These are phyloP conservation scores for Buphagus erythrorhynchus DNA, from an alignment of 2,797 vertebrate genomes.

Conservation along the genomic window DNA sequence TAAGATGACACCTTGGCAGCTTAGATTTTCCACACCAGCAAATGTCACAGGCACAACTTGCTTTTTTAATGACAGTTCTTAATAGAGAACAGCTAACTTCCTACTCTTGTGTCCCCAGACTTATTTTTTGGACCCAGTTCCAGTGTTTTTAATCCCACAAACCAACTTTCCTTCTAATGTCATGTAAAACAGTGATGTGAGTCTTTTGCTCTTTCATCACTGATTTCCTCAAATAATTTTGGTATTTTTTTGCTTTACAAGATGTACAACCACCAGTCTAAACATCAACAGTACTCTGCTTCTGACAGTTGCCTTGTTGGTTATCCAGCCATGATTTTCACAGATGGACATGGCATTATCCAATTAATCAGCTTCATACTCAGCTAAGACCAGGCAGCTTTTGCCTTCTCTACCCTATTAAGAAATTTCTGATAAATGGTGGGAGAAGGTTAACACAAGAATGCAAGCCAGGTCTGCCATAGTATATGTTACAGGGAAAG, in stretches of 20 bases:
- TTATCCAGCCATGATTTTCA: not conserved
- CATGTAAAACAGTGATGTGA: not conserved
- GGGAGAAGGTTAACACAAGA: not conserved
- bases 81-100: not conserved
- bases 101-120: not conserved
- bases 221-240: not conserved
- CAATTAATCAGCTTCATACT: not conserved
- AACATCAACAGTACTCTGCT: not conserved
- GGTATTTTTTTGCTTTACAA: not conserved
- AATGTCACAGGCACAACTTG: not conserved
- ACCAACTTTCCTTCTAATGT: not conserved
- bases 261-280: not conserved
- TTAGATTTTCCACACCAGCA: not conserved
- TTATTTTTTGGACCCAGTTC: not conserved
- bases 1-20: not conserved
- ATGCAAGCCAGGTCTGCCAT: not conserved
- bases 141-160: not conserved
- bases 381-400: not conserved
- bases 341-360: not conserved
- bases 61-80: not conserved
- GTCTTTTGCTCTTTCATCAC: not conserved
- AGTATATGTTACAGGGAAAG: fast-evolving
- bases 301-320: not conserved
- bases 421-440: not conserved
- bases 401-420: not conserved